Evolutionary conservation across 2,113 vertebrate species (phyloP).

Genomic region (Holacanthus passer): DNA sequence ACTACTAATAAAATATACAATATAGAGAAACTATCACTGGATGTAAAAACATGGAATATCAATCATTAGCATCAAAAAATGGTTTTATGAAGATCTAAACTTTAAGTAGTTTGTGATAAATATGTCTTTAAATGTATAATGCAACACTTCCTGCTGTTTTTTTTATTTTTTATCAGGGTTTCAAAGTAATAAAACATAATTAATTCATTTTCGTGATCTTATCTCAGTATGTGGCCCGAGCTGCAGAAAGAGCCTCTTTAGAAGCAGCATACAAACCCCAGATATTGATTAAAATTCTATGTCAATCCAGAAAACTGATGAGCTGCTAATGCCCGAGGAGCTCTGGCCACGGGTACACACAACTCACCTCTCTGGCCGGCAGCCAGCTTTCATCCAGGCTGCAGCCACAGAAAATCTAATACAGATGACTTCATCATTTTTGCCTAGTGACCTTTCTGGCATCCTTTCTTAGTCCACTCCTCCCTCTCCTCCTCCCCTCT

Average conservation of each 20-base stretch:
- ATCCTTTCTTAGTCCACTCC: slow-evolving; percentile 58
- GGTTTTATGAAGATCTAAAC: no score
- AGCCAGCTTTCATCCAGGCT: slow-evolving; percentile 70
- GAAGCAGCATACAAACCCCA: not conserved
- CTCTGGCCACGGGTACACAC: slow-evolving; percentile 56
- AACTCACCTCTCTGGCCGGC: slow-evolving; percentile 65
- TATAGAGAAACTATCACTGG: no score
- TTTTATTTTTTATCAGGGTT: not conserved
- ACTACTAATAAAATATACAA: not conserved
- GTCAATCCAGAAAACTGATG: slow-evolving; percentile 56
- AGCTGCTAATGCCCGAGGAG: slow-evolving; percentile 59
- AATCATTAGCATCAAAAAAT: no score
- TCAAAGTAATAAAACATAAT: not conserved
- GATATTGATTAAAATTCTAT: slow-evolving; percentile 60
- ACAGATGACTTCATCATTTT: slow-evolving; percentile 83
- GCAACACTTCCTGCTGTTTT: not conserved
- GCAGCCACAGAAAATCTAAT: slow-evolving; percentile 80
- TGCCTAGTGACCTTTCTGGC: slow-evolving; percentile 83
- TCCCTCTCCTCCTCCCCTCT: slow-evolving; percentile 38
- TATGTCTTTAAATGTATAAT: not conserved
- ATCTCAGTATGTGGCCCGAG: slow-evolving; percentile 6
- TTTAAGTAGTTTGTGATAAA: no score
- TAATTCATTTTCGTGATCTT: no score
- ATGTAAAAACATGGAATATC: no score
- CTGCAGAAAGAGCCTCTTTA: slow-evolving; percentile 11